Evolutionary conservation across 1,140 invertebrate genomes (phyloP), one percentile per base, ranked within the genome.

Genomic region (Rhagoletis pomonella): DNA sequence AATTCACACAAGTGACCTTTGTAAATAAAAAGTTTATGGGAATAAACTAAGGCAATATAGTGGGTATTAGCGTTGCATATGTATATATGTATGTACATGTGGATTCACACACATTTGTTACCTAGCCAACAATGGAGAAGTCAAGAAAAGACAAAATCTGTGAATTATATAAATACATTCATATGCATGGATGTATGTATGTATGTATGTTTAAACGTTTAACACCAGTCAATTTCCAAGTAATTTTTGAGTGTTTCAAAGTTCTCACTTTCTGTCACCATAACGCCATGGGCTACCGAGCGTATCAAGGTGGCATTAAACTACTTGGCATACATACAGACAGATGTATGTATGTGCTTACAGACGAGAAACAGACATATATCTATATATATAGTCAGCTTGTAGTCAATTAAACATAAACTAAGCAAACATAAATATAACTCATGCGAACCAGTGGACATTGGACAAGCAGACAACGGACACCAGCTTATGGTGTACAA

Each of bases 1-100:
- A 73, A 73, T 44, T 47, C 67, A 44, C 67, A 73, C 67, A 73
- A 73, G 39, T 44, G 67, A 73, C 67, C 67, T 47, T 73, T 73
- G 67, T 73, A 42, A 73, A 47, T 42, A 73, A 73, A n/a, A 73
- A 47, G 67, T 73, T 73, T 44, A 73, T 73, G 67, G 67, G 67
- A 73, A 73, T 39, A 47, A 47, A 73, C 67, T 42, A n/a, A 73
- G 67, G 42, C 67, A 44, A 5, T 44, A 73, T 29, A 29, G 29
- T 29, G 29, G 29, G 50, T 55, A 4, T 10, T 3, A 17, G 67
- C 42, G 1, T 3, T 29, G 50, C 9, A 42, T 29, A 2, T 29
- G 4, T 9, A 6, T 0, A 2, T 12, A 29, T 47, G 10, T 7
- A 55, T 55, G 2, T 55, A 55, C 50, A 5, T 1, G 39, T 73